Evolutionary conservation across 2,797 vertebrate genomes (phyloP), one percentile per base, ranked within the genome.

Genomic region (Brachyalestes nurse): DNA sequence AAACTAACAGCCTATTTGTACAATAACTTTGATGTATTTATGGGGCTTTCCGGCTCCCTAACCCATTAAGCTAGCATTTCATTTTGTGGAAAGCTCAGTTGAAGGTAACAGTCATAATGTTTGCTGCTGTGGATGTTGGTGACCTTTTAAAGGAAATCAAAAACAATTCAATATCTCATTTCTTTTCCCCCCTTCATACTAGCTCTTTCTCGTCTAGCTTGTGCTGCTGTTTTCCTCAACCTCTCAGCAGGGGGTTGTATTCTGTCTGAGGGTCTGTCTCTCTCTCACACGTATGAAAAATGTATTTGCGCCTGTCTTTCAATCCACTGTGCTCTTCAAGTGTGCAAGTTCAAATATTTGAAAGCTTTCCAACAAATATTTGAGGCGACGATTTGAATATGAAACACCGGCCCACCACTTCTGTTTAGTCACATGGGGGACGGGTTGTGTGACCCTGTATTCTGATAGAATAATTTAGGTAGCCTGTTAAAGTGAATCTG

Each of bases 301-400:
- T 80, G 49, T 75, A 55, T 84, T 72, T 86, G 53, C 61, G 3
- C 3, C 53, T 80, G 40, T 45, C 16, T 77, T 49, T 34, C 6
- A 53, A 61, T 21, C 23, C 1, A 19, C 25, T 14, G 8, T 57
- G 64, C 75, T 79, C 58, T 64, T 71, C 71, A 85, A 84, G 81
- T 78, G 78, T 88, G 83, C 45, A 8, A 80, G 67, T 81, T 83
- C 86, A 90, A 88, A 90, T 89, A 89, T 90, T 90, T 89, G 81
- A 90, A 84, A 77, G 82, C 21, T 66, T 82, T 66, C 83, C 86
- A 74, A n/a, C 85, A 86, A 83, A 88, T 92, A 86, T 90, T 90
- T 89, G 84, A 88, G 82, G 81, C 83, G 81, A 66, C 58, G 85
- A 84, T 57, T 79, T 85, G 71, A 89, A 87, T 89, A 42, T 74